These are phyloP conservation scores for Diarsia rubi DNA, from an alignment of 2,888 invertebrate species.

Conservation along the genomic window DNA sequence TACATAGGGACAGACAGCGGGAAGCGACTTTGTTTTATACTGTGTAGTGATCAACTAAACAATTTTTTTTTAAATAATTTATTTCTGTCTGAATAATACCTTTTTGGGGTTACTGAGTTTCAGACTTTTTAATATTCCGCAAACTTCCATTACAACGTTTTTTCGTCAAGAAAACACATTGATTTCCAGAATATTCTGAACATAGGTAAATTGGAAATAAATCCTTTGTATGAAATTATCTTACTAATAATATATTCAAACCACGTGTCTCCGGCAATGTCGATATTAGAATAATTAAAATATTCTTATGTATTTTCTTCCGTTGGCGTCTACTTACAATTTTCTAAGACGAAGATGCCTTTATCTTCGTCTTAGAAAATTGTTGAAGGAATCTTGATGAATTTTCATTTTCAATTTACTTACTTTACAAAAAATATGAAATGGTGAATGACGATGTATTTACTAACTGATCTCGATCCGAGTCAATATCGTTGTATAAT, in stretches of 20 bases:
- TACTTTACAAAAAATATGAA: neutral
- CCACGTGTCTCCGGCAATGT: constrained; percentile 34
- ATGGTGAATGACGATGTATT: neutral
- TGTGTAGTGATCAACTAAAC: too few species aligned
- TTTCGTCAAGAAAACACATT: constrained; percentile 13
- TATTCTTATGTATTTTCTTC: constrained; percentile 9
- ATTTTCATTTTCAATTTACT: neutral
- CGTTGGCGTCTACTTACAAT: neutral
- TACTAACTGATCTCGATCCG: neutral
- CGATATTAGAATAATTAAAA: constrained; percentile 42
- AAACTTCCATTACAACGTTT: constrained; percentile 10
- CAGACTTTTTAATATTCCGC: constrained; percentile 17
- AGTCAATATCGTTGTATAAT: neutral
- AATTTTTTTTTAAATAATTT: too few species aligned
- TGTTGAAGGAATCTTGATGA: neutral
- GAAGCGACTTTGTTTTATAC: too few species aligned
- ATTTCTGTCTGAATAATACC: neutral
- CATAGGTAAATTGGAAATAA: constrained; percentile 7
- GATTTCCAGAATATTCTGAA: constrained; percentile 8
- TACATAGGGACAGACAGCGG: too few species aligned
- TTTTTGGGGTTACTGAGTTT: neutral
- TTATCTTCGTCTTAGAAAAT: neutral
- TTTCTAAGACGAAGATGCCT: too few species aligned
- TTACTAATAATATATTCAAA: constrained; percentile 42
- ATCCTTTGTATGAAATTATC: constrained; percentile 50